Evolutionary conservation across 92 coral and sea anemone genomes (phyloP).

Genomic region (Phenganax marumi): DNA sequence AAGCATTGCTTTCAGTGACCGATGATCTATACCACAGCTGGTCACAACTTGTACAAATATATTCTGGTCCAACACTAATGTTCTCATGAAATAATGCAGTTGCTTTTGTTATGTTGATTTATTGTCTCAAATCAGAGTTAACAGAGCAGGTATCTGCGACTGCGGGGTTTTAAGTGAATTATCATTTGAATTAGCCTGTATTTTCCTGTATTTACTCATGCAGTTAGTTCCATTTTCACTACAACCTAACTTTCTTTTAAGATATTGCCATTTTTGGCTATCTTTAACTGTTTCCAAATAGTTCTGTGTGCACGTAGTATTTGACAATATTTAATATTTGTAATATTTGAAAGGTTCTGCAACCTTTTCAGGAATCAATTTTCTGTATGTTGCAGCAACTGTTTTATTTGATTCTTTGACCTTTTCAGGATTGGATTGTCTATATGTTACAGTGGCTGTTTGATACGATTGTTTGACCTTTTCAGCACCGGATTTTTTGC

Average conservation of each 20-base stretch:
- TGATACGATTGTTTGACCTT: no score
- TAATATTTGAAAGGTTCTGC: constrained; percentile 19
- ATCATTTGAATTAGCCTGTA: not conserved
- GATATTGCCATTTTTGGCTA: constrained; percentile 10
- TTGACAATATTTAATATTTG: no score
- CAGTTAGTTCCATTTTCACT: not conserved
- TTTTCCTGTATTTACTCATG: not conserved
- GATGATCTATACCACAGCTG: no score
- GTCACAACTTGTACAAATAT: constrained; percentile 38
- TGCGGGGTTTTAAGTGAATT: no score
- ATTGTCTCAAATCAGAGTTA: constrained; percentile 12
- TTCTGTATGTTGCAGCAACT: constrained; percentile 43
- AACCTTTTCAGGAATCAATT: constrained; percentile 34
- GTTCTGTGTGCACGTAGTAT: constrained; percentile 3
- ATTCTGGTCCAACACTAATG: constrained; percentile 43
- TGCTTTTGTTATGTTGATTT: constrained; percentile 25
- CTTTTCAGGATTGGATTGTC: no score
- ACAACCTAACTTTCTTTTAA: not conserved
- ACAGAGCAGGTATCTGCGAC: no score
- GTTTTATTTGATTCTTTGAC: constrained; percentile 33
- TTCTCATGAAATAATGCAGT: constrained; percentile 33
- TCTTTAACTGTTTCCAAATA: constrained; percentile 20
- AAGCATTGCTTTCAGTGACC: no score
- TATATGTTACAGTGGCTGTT: no score
- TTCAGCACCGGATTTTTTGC: constrained; percentile 37